phyloP scores from a whole-genome alignment of 2,797 vertebrate species.

The Enteromius radiatus region DNA sequence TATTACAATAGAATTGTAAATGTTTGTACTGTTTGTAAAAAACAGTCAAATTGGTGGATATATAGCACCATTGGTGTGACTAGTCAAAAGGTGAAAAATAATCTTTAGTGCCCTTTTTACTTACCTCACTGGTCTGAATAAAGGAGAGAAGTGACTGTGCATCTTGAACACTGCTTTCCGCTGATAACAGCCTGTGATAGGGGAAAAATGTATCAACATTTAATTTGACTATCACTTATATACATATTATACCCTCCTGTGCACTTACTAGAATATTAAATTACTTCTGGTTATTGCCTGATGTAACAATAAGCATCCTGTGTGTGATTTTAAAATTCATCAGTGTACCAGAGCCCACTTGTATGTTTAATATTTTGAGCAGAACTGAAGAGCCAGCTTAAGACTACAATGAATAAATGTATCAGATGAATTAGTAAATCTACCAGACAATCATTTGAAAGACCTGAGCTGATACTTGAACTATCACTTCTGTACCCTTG shows the following conservation, averaged over 20 bases:
- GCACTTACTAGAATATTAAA: background rate
- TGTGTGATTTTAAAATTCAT: background rate
- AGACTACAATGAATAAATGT: slow-evolving; percentile 14
- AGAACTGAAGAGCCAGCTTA: background rate
- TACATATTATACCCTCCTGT: background rate
- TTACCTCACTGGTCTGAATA: slow-evolving; percentile 78
- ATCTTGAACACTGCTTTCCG: slow-evolving; percentile 77
- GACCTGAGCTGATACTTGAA: background rate
- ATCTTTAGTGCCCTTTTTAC: slow-evolving; percentile 1
- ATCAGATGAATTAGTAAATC: background rate
- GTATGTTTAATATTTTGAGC: background rate
- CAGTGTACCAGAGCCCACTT: background rate
- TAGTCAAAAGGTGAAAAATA: background rate
- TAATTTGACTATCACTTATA: background rate
- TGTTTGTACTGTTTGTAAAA: background rate
- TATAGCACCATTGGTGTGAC: background rate
- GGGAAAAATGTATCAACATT: background rate
- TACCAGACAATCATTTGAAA: background rate
- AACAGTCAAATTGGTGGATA: background rate
- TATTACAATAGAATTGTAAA: background rate
- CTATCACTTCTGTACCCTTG: background rate
- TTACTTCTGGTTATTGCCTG: background rate
- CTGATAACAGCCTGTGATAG: slow-evolving; percentile 75
- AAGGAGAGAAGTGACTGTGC: slow-evolving; percentile 79
- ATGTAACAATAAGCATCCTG: background rate